These are phyloP conservation scores for Bujurquina vittata DNA, from an alignment of 2,113 vertebrate species.

Conservation along the genomic window DNA sequence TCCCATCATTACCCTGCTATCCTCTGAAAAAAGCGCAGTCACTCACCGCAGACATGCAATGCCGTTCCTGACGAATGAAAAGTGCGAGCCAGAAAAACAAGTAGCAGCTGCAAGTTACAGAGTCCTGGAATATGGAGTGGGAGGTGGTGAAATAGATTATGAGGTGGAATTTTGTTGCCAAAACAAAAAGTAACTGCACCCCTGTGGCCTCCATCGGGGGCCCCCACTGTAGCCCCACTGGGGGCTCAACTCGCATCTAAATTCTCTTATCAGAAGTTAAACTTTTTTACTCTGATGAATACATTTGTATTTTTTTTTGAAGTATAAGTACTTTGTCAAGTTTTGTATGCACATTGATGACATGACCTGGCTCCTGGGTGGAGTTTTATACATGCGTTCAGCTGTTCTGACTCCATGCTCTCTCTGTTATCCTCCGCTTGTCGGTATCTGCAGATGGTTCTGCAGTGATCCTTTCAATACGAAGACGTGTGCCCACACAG, in stretches of 20 bases:
- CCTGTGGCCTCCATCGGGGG: too few relatives aligned
- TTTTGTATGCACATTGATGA: not conserved
- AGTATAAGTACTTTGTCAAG: not conserved
- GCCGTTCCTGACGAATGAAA: not conserved
- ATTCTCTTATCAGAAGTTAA: not conserved
- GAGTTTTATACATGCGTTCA: not conserved
- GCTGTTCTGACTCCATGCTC: not conserved
- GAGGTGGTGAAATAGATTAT: not conserved
- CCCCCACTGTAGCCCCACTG: too few relatives aligned
- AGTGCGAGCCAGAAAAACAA: conserved; percentile 9
- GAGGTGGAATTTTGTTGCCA: not conserved
- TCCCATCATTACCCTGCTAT: not conserved
- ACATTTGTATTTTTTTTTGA: not conserved
- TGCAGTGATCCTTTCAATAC: not conserved
- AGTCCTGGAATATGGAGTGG: not conserved
- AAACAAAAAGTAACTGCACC: not conserved
- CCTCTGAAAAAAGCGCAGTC: not conserved
- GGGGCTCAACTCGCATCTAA: not conserved
- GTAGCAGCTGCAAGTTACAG: conserved; percentile 19
- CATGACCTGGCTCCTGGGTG: not conserved
- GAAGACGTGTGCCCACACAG: not conserved
- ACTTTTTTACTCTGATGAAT: not conserved
- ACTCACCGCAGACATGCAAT: not conserved
- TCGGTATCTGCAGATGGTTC: not conserved
- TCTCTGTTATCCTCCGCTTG: not conserved